Conservation (phyloP, 2,888 invertebrate genomes). For the Onchidella celtica region DNA sequence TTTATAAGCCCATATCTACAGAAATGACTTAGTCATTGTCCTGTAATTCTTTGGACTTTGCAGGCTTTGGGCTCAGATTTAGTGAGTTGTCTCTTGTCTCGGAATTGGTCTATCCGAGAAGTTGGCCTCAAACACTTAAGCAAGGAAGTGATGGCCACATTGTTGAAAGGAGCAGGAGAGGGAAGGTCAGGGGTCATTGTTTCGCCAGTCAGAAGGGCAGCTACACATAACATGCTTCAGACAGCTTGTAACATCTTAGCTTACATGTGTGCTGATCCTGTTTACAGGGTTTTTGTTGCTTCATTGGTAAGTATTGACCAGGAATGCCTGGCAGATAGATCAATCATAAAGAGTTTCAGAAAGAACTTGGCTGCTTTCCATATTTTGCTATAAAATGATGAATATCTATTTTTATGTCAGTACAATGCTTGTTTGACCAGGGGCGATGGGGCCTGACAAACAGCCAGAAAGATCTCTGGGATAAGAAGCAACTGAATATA, state of each 20-base stretch:
- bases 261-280: constrained; percentile 80
- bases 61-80: constrained; percentile 80
- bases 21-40: too few species aligned
- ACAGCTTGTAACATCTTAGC: constrained; percentile 79
- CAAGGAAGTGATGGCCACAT: constrained; percentile 70
- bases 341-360: too few species aligned
- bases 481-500: too few species aligned
- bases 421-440: too few species aligned
- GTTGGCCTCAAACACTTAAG: constrained; percentile 77
- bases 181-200: constrained; percentile 67
- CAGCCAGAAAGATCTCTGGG: too few species aligned
- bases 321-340: too few species aligned
- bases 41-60: too few species aligned
- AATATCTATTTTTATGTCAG: too few species aligned
- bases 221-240: constrained; percentile 73
- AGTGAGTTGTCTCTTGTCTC: constrained; percentile 79
- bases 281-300: constrained; percentile 81
- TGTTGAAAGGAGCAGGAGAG: constrained; percentile 71
- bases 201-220: constrained; percentile 63
- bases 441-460: too few species aligned
- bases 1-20: too few species aligned
- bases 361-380: too few species aligned
- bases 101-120: constrained; percentile 80
- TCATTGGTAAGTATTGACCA: constrained; percentile 76
- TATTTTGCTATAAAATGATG: too few species aligned